Evolutionary conservation across 2,888 invertebrate genomes (phyloP), one percentile per base, ranked within the genome.

Genomic region (Tromatobia lineatoria): DNA sequence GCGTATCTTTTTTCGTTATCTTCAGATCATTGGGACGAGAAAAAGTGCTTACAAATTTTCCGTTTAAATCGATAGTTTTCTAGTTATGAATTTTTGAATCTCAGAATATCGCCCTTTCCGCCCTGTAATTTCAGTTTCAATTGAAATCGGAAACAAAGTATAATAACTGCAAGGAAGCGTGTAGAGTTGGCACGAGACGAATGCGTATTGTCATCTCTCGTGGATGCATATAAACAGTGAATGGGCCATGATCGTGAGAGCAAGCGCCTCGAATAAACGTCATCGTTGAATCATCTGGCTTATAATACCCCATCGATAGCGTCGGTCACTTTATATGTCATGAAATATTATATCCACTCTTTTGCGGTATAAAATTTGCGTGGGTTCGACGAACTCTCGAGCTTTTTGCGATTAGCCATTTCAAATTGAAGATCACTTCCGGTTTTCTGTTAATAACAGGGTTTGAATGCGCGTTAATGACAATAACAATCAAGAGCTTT

Each of bases 221-320:
- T 47, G 66, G 71, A 76, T 76, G 66, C 80, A 76, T 67, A 59
- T 66, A 76, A 80, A 76, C 71, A 76, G 71, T 80, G 83, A 76
- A 80, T 83, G 83, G 67, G 71, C 67, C 66, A 25, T 47, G 47
- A 47, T 61, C 29, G 75, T 13, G 50, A 75, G 76, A 75, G 74
- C 75, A 25, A 70, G 38, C 38, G 69, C 75, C 64, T 50, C 75
- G 66, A 71, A 47, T 23, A 42, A 79, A 20, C 66, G 15, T 38
- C 57, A 15, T 61, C 76, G 80, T 83, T 80, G 80, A 80, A 73
- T 80, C 80, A 83, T 80, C 66, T 20, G 57, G 59, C 80, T 83
- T 73, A 45, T 80, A 76, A 83, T 83, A 83, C 64, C 57, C 57
- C 66, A 83, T 80, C 76, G 80, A 71, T 75, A 74, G 59, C 50